Percentiles rank a stretch among this genome's conserved stretches.
Conservation (phyloP, 1,140 invertebrate genomes). For the Drosophila repleta region DNA sequence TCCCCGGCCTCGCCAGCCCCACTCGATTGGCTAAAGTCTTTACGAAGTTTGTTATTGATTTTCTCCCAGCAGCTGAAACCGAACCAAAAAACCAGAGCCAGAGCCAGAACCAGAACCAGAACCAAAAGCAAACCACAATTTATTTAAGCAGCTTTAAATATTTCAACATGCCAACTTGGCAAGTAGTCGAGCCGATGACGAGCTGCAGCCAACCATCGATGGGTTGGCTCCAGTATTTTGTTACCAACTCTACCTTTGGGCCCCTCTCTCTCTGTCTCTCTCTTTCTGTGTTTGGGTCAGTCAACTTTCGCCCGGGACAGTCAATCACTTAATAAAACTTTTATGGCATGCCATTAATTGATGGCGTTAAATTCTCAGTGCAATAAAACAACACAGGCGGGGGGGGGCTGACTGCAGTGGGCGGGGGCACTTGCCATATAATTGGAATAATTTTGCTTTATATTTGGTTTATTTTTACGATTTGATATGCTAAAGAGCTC, state of each 20-base stretch:
- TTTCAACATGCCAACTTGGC: slow-evolving; percentile 73
- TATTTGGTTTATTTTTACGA: slow-evolving; percentile 24
- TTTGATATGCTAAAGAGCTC: slow-evolving; percentile 42
- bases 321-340: slow-evolving; percentile 80
- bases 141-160: slow-evolving; percentile 82
- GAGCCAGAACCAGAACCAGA: slow-evolving; percentile 21
- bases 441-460: slow-evolving; percentile 30
- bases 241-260: slow-evolving; percentile 4
- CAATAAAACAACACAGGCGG: slow-evolving; percentile 45
- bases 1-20: neutral
- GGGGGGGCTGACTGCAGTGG: no score
- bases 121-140: slow-evolving; percentile 67
- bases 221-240: slow-evolving; percentile 13
- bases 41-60: slow-evolving; percentile 60
- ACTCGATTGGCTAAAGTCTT: neutral
- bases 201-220: slow-evolving; percentile 5
- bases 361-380: slow-evolving; percentile 55
- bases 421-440: slow-evolving; percentile 4
- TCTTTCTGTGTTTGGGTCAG: slow-evolving; percentile 53
- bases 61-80: slow-evolving; percentile 27
- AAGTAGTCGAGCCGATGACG: slow-evolving; percentile 34
- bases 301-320: slow-evolving; percentile 58
- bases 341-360: slow-evolving; percentile 79
- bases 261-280: neutral
- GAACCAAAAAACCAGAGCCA: slow-evolving; percentile 8